A percentile compares a stretch with the other conserved stretches of the same genome.
These are phyloP conservation scores for Octomys mimax DNA, from an alignment of 2,797 vertebrate species.

Conservation along the genomic window DNA sequence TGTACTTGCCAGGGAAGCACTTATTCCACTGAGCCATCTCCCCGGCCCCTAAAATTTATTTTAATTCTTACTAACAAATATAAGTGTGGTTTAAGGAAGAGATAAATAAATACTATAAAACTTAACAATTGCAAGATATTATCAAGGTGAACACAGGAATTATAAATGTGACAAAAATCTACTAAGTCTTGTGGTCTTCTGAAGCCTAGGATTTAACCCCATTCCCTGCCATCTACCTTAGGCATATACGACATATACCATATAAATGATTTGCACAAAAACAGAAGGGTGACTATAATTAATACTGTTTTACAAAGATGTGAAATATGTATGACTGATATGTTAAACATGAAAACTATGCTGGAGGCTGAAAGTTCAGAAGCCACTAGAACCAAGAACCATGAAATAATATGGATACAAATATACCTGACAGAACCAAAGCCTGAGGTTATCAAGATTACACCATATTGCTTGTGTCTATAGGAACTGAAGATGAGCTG, in stretches of 20 bases:
- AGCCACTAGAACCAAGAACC: constrained; percentile 17
- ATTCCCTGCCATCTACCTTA: neutral
- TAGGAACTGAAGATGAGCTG: neutral
- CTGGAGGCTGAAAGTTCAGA: constrained; percentile 17
- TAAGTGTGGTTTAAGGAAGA: constrained; percentile 18
- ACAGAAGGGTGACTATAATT: constrained; percentile 13
- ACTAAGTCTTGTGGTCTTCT: constrained; percentile 43
- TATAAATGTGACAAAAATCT: constrained; percentile 54
- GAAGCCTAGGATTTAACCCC: neutral
- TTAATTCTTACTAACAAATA: constrained; percentile 37
- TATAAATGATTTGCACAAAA: constrained; percentile 36
- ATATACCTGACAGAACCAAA: constrained; percentile 12
- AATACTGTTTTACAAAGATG: constrained; percentile 36
- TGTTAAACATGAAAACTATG: constrained; percentile 38
- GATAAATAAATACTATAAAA: constrained; percentile 39
- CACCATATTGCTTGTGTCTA: neutral
- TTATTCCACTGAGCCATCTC: no score
- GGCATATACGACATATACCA: neutral
- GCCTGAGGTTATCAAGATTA: constrained; percentile 42
- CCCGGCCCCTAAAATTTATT: no score
- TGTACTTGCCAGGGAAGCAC: no score
- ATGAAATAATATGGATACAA: constrained; percentile 21
- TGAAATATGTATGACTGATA: neutral
- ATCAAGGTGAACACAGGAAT: constrained; percentile 25
- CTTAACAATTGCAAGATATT: neutral